phyloP scores from a whole-genome alignment of 2,113 vertebrate genomes.

The Petaurus breviceps region DNA sequence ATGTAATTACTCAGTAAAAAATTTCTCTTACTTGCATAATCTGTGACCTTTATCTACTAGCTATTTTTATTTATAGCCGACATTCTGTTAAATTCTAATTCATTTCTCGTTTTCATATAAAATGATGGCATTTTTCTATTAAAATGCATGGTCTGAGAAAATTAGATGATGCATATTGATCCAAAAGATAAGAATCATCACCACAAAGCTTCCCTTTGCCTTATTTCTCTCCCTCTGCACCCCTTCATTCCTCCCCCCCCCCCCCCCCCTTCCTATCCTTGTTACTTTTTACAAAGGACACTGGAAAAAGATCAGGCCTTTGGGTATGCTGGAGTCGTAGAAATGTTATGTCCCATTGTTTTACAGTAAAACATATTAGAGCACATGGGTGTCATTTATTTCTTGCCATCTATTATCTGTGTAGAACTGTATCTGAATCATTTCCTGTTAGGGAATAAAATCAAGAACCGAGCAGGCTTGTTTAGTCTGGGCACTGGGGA shows the following conservation, averaged over 20 bases:
- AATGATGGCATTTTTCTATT: background rate
- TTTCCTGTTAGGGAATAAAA: conserved; percentile 82
- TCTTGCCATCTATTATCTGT: conserved; percentile 75
- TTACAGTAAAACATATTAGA: conserved; percentile 54
- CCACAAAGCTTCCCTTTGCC: background rate
- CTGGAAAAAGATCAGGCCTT: conserved; percentile 40
- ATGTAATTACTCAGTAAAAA: conserved; percentile 47
- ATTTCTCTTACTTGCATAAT: conserved; percentile 47
- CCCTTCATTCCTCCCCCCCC: background rate
- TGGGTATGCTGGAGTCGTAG: conserved; percentile 48
- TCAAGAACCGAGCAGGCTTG: conserved; percentile 74
- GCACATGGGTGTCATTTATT: conserved; percentile 62
- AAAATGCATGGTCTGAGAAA: conserved; percentile 40
- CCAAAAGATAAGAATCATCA: background rate
- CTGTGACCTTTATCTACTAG: conserved; percentile 42
- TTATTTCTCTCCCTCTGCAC: too few species aligned
- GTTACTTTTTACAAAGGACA: background rate
- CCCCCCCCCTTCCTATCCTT: conserved; percentile 7
- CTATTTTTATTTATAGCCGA: conserved; percentile 54
- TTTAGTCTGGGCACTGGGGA: conserved; percentile 84
- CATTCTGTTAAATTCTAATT: conserved; percentile 57
- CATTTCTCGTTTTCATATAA: conserved; percentile 43
- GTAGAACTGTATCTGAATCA: conserved; percentile 76
- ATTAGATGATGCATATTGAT: background rate
- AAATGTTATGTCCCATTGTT: conserved; percentile 55